Base-by-base conservation (phyloP, 2,888 invertebrate genomes). In the Drosophila parthenogenetica region DNA sequence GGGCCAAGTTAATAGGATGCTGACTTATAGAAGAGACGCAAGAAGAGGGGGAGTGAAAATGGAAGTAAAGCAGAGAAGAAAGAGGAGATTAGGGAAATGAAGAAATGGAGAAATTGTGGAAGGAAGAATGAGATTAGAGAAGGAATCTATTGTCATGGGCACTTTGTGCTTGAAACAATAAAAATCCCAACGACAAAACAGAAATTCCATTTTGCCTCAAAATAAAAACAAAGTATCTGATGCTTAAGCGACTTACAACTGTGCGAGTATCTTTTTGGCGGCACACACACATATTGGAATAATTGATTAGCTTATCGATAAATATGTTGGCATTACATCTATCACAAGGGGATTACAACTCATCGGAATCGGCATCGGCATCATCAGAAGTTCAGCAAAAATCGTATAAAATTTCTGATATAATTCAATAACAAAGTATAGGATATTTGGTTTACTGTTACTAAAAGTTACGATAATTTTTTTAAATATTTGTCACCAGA, bases 1-100 rank as follows among this genome's bases (percentile, higher is more conserved):
- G 17, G 32, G 14, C 42, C 13, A 57, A 57, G 35, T 55, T 37
- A 55, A 55, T 55, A 55, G 55, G 54, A 43, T 54, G 54, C 19
- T 14, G 8, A 14, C 7, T 29, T 14, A 29, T 48, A 14, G 13
- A n/a, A 39, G 35, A 17, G 13, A 35, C 35, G 7, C 0, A 35
- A 3, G 13, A 8, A 35, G 35, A 16, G 16, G 1, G 10, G 19
- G 10, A 32, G 17, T 8, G 10, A 22, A 43, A 42, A 10, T 16
- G 17, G 11, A 17, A 17, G 8, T 11, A 14, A 1, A 29, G 17
- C 32, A 16, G 16, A 14, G 8, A 5, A 22, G 13, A 45, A 16
- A 13, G 32, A 7, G 8, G 39, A 39, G 39, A 14, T 14, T 14
- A 39, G 5, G n/a, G 14, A n/a, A 39, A 39, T 39, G n/a, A 14